A percentile compares a stretch with the other conserved stretches of the same genome.
phyloP scores from a whole-genome alignment of 1,140 invertebrate genomes.

The Archivesica marissinica region DNA sequence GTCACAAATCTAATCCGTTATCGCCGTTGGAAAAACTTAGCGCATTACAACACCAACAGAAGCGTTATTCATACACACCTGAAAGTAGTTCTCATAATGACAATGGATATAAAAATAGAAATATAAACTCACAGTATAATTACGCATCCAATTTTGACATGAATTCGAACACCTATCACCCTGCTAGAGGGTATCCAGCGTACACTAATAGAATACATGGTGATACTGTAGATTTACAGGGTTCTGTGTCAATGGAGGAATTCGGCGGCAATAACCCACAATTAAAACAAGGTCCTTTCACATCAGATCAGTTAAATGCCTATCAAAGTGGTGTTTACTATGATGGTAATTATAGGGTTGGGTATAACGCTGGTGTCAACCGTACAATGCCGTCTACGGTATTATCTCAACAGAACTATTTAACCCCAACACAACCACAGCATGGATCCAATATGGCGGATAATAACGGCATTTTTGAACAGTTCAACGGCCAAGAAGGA shows the following conservation, averaged over 20 bases:
- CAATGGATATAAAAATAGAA: slow-evolving; percentile 52
- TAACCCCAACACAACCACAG: slow-evolving; percentile 6
- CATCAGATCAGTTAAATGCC: slow-evolving; percentile 39
- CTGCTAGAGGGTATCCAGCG: slow-evolving; percentile 41
- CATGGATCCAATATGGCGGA: slow-evolving; percentile 54
- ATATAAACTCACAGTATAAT: slow-evolving; percentile 53
- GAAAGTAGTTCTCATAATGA: slow-evolving; percentile 45
- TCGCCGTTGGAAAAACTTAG: slow-evolving; percentile 32
- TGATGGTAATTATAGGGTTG: slow-evolving; percentile 54
- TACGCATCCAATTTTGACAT: slow-evolving; percentile 60
- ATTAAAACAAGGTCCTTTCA: slow-evolving; percentile 57
- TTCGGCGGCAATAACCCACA: slow-evolving; percentile 50
- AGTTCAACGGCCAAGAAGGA: not conserved
- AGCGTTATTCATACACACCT: slow-evolving; percentile 51
- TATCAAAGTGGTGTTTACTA: slow-evolving; percentile 52
- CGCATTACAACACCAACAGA: slow-evolving; percentile 43
- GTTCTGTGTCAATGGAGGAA: slow-evolving; percentile 40
- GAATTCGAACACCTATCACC: slow-evolving; percentile 57
- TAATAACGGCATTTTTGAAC: slow-evolving; percentile 52
- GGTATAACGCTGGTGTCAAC: slow-evolving; percentile 43
- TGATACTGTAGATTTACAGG: slow-evolving; percentile 59
- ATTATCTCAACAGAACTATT: slow-evolving; percentile 58
- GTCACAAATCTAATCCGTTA: slow-evolving; percentile 54
- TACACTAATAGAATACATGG: slow-evolving; percentile 54
- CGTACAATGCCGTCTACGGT: slow-evolving; percentile 51